These are phyloP conservation scores for Chiridota heheva DNA, from an alignment of 35 echinoderm and acorn worm genomes.

Conservation along the genomic window DNA sequence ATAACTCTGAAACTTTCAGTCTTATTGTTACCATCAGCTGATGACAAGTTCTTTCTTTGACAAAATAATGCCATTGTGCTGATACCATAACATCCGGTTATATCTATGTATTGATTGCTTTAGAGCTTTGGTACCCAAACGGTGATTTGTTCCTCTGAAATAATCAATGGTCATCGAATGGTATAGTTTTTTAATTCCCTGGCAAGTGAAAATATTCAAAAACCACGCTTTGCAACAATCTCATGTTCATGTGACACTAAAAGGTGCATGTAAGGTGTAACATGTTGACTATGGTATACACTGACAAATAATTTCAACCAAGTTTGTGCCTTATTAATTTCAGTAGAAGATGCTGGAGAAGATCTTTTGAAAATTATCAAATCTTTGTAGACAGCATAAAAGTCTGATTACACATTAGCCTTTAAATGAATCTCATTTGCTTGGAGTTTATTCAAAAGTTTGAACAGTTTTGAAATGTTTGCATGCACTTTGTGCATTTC, in stretches of 20 bases:
- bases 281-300: constrained; percentile 17
- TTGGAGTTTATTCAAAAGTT: not conserved
- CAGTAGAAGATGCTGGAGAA: not conserved
- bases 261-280: constrained; percentile 40
- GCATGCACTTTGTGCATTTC: constrained; percentile 14
- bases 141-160: constrained; percentile 13
- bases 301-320: constrained; percentile 15
- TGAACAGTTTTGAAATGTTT: not conserved
- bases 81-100: not conserved
- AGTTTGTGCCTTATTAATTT: constrained; percentile 1
- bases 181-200: constrained; percentile 5
- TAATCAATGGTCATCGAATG: constrained; percentile 13
- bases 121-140: not conserved
- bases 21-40: too few species aligned
- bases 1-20: too few species aligned
- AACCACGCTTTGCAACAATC: constrained; percentile 22
- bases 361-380: not conserved
- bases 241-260: constrained; percentile 29
- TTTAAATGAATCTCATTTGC: not conserved
- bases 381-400: not conserved
- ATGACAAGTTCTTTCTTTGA: too few species aligned
- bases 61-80: too few species aligned
- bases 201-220: constrained; percentile 21
- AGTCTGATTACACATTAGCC: constrained; percentile 5
- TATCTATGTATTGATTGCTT: not conserved